Evolutionary conservation across 2,113 vertebrate genomes (phyloP).

Genomic region (Gopherus flavomarginatus): DNA sequence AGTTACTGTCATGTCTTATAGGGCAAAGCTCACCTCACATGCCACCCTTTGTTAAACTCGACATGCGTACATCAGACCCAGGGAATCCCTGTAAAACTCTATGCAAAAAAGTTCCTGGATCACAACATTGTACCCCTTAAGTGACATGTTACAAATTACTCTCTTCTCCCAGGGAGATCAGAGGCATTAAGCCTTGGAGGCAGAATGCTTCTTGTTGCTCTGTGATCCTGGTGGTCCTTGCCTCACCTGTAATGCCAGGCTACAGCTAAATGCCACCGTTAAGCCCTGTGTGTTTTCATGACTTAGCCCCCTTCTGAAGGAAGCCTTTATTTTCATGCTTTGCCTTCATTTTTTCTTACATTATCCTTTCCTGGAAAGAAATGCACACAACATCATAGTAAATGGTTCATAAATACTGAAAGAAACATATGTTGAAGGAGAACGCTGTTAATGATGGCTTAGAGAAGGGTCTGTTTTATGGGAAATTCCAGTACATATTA

Average conservation of each 20-base stretch:
- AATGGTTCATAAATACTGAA: conserved; percentile 57
- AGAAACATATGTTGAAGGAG: background rate
- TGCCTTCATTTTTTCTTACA: conserved; percentile 1
- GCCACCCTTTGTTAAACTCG: background rate
- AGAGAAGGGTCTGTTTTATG: conserved; percentile 27
- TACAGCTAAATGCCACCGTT: background rate
- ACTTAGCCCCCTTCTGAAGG: background rate
- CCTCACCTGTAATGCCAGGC: background rate
- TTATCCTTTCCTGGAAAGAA: background rate
- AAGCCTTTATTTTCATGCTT: background rate
- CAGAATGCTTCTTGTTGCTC: background rate
- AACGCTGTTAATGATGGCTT: conserved; percentile 37
- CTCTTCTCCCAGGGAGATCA: background rate
- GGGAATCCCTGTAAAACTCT: background rate
- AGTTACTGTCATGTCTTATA: no score
- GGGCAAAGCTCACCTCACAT: background rate
- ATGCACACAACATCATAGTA: background rate
- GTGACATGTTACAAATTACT: background rate
- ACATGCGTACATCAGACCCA: background rate
- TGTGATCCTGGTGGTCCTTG: background rate
- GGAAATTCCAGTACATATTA: conserved; percentile 36
- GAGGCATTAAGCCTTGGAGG: background rate
- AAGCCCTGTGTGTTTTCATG: background rate
- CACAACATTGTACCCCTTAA: background rate
- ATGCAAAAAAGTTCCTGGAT: background rate